Evolutionary conservation across 1,140 invertebrate genomes (phyloP).

Genomic region (Hydropsyche tenuis): DNA sequence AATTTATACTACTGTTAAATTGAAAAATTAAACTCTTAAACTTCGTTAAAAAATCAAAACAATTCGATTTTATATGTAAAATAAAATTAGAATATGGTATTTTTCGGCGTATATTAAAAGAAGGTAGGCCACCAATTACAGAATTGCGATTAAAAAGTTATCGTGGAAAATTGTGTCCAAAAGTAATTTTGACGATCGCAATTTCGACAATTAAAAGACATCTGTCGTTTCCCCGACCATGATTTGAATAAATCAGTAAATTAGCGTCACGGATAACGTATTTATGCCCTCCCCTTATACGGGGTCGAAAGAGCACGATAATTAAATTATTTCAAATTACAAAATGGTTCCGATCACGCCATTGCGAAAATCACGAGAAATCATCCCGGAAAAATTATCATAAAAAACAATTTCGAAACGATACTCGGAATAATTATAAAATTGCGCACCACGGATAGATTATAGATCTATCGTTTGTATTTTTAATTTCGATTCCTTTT

Average conservation of each 20-base stretch:
- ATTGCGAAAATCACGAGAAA: slow-evolving; percentile 11
- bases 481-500: no score
- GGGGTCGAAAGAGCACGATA: neutral
- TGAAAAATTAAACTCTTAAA: no score
- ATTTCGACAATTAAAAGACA: slow-evolving; percentile 26
- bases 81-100: no score
- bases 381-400: neutral
- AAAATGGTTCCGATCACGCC: slow-evolving; percentile 2
- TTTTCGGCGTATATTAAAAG: no score
- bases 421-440: no score
- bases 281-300: neutral
- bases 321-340: slow-evolving; percentile 10
- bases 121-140: neutral
- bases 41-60: no score
- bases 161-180: neutral
- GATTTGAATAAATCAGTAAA: slow-evolving; percentile 26
- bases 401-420: no score
- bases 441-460: no score
- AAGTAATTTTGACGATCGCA: slow-evolving; percentile 9
- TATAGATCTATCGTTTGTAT: no score
- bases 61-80: no score
- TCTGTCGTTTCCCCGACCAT: slow-evolving; percentile 11
- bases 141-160: no score
- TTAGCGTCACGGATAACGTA: neutral
- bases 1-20: no score